Base-by-base conservation (phyloP, 2,888 invertebrate genomes). In the Drosophila leonis region DNA sequence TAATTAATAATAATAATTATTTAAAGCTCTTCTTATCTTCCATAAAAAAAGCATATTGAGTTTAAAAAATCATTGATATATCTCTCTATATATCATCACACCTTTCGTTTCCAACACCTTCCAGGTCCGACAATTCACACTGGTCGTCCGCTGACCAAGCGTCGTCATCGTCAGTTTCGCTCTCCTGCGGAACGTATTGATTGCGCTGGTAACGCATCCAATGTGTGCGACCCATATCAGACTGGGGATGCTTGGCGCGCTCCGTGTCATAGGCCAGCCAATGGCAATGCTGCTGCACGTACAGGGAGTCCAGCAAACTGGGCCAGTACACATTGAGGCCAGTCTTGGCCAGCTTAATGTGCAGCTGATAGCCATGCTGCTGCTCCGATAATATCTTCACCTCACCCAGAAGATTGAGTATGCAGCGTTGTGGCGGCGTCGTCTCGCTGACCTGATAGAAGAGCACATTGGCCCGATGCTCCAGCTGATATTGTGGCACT, bases 191-290 rank as follows among this genome's bases (percentile, higher is more conserved):
- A 2, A 9, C 24, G 10, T 4, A 27, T 8, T 35, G 9, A 5
- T 18, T 27, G 3, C 57, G 48, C 20, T 46, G 1, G 12, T 63
- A 68, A 4, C 60, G 62, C 49, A 62, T 18, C 86, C 86, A 88
- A 9, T 60, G 15, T 0, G 27, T 1, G 4, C 39, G 37, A 0
- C 29, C 65, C 8, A 18, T 7, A 0, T 42, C 1, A 2, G 7
- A 31, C 4, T 12, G 24, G 1, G 71, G 51, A 0, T 5, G 18
- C 15, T 65, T 20, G 15, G 48, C 55, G 4, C 59, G 72, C 8
- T 72, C 65, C 12, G 67, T 33, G 29, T 87, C 77, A 8, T 79
- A 84, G 41, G 49, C 49, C 33, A 84, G 20, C 89, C 89, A 89
- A 15, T 48, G 79, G 24, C 35, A 41, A 12, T 65, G 44, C 12